These are phyloP conservation scores for Pachyramphus minor DNA, from an alignment of 2,113 vertebrate genomes.

Conservation along the genomic window DNA sequence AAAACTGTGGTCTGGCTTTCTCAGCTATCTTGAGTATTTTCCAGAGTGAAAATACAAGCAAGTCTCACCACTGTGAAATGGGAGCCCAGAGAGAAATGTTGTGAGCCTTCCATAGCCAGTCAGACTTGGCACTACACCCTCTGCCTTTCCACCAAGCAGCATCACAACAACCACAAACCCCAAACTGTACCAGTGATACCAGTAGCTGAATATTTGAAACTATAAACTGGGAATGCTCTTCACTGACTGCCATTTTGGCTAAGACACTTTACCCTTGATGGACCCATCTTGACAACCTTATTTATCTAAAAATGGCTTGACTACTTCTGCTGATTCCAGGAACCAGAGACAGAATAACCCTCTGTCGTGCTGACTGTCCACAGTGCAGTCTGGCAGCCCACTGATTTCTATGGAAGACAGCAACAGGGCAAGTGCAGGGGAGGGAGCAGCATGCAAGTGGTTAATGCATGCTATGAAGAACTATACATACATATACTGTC, in stretches of 20 bases:
- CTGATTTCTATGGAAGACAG: not conserved
- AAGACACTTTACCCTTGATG: not conserved
- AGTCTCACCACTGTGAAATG: not conserved
- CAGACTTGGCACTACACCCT: not conserved
- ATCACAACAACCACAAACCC: not conserved
- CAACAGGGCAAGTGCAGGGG: not conserved
- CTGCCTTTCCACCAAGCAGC: not conserved
- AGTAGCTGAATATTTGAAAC: not conserved
- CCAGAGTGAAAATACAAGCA: not conserved
- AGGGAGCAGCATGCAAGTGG: not conserved
- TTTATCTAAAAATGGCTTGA: not conserved
- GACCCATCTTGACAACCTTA: not conserved
- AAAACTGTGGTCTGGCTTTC: not conserved
- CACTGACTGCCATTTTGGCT: not conserved
- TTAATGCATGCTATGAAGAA: slow-evolving; percentile 15
- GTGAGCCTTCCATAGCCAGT: not conserved
- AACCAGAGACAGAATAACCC: not conserved
- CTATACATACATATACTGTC: not conserved
- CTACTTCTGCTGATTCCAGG: not conserved
- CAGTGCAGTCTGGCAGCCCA: not conserved
- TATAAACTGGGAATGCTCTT: not conserved
- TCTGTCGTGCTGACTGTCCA: not conserved
- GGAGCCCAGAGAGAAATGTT: not conserved
- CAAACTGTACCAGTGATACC: not conserved
- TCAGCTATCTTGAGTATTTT: not conserved